A percentile compares a stretch with the other conserved stretches of the same genome.
phyloP scores from a whole-genome alignment of 2,888 invertebrate species.

The Chironomus tentans region DNA sequence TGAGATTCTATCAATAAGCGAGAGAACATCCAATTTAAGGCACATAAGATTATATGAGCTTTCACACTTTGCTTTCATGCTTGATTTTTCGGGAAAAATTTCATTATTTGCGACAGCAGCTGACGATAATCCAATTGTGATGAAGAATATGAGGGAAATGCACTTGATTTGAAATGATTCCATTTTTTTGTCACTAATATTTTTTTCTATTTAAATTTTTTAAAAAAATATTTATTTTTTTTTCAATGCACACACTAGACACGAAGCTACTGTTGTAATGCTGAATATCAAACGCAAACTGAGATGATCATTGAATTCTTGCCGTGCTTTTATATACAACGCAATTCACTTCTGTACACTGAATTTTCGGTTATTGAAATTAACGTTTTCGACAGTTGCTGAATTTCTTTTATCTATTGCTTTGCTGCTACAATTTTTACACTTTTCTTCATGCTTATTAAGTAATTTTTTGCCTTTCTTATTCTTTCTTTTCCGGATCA shows the following conservation, averaged over 20 bases:
- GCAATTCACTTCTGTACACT: background rate
- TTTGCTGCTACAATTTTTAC: constrained; percentile 19
- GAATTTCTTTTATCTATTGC: constrained; percentile 17
- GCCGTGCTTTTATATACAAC: constrained; percentile 4
- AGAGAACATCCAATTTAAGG: constrained; percentile 66
- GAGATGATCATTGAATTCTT: constrained; percentile 16
- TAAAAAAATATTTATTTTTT: background rate
- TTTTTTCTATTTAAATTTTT: background rate
- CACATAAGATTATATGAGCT: constrained; percentile 61
- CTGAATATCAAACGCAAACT: constrained; percentile 20
- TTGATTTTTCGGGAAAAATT: constrained; percentile 7
- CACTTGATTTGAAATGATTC: background rate
- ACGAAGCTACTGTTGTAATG: background rate
- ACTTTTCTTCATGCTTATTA: constrained; percentile 26
- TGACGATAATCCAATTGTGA: constrained; percentile 11
- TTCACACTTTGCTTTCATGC: constrained; percentile 40
- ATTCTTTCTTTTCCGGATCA: background rate
- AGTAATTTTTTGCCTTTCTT: constrained; percentile 14
- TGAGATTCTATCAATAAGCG: constrained; percentile 63
- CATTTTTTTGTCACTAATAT: background rate
- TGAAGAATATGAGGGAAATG: background rate
- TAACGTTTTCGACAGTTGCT: background rate
- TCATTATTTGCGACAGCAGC: constrained; percentile 8
- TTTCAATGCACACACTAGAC: background rate
- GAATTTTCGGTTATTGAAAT: constrained; percentile 24